Base-by-base conservation (phyloP, 2,888 invertebrate genomes). In the Chrysolina americana region DNA sequence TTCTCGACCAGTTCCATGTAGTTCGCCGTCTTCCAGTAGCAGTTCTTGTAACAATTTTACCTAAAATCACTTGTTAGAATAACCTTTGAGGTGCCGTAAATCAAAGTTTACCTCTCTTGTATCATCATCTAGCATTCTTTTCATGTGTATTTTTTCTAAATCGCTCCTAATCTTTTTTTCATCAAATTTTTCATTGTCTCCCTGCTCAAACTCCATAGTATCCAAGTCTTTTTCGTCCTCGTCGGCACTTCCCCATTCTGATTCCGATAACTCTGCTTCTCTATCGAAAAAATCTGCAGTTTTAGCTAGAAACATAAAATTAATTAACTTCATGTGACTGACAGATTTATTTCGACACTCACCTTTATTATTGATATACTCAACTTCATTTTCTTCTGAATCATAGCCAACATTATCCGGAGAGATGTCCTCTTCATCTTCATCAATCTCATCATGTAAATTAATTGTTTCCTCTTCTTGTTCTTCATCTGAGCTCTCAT, bases 221-320 rank as follows among this genome's bases (percentile, higher is more conserved):
- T 97, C 97, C 82, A 94, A 87, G 71, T 92, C 93, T 47, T 91
- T 91, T 87, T 96, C 96, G 86, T 97, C 96, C 87, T 95, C 97
- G 84, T 97, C 97, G 0, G 92, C 96, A 63, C 96, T 96, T 0
- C 93, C 96, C 93, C 94, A 95, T 80, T 97, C 97, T 2, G 95
- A 96, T 84, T 97, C 98, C 0, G 96, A 96, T 44, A 98, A 88
- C 84, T 98, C 98, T 0, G 98, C 98, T 88, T 98, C 98, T 50
- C 93, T 91, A 80, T 98, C 98, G 70, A 98, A 90, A 89, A 96
- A 98, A 68, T 94, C 94, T 0, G 89, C 87, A 0, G 91, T 90
- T 66, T 91, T 91, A 8, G 79, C 62, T 59, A 8, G 19, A 59
- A 36, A 13, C 11, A 21, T 53, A 17, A 5, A 28, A 59, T 59